Evolutionary conservation across 1,140 invertebrate genomes (phyloP).

Genomic region (Littorina saxatilis): DNA sequence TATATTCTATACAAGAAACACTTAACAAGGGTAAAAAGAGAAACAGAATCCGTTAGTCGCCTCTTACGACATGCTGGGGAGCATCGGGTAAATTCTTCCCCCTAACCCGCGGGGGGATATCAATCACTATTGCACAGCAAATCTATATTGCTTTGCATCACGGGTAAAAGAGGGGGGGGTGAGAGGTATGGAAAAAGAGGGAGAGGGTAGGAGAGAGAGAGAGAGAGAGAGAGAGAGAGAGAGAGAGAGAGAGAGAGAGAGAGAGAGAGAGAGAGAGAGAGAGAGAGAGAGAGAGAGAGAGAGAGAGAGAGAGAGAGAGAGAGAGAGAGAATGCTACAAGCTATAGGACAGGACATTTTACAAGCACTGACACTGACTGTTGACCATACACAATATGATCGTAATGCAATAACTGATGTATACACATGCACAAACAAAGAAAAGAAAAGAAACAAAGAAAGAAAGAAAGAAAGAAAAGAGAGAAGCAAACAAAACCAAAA

Average conservation of each 20-base stretch:
- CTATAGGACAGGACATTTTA: not conserved
- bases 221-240: constrained; percentile 15
- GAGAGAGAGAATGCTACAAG: not conserved
- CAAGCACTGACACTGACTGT: not conserved
- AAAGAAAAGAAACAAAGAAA: not conserved
- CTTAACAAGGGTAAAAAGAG: too few relatives aligned
- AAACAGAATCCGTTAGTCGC: too few relatives aligned
- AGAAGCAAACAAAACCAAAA: too few relatives aligned
- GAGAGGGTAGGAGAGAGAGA: not conserved
- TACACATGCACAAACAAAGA: not conserved
- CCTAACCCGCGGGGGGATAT: not conserved
- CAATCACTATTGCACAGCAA: not conserved
- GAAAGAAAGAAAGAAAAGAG: not conserved
- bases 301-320: not conserved
- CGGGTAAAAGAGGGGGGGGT: not conserved
- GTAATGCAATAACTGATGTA: not conserved
- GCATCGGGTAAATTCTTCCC: too few relatives aligned
- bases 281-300: not conserved
- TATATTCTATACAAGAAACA: too few relatives aligned
- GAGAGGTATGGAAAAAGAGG: not conserved
- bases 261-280: not conserved
- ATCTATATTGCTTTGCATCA: not conserved
- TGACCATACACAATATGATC: not conserved
- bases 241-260: constrained; percentile 15
- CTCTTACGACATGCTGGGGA: too few relatives aligned